phyloP scores from a whole-genome alignment of 53 echinoderm and acorn worm genomes.

The Paracentrotus lividus region DNA sequence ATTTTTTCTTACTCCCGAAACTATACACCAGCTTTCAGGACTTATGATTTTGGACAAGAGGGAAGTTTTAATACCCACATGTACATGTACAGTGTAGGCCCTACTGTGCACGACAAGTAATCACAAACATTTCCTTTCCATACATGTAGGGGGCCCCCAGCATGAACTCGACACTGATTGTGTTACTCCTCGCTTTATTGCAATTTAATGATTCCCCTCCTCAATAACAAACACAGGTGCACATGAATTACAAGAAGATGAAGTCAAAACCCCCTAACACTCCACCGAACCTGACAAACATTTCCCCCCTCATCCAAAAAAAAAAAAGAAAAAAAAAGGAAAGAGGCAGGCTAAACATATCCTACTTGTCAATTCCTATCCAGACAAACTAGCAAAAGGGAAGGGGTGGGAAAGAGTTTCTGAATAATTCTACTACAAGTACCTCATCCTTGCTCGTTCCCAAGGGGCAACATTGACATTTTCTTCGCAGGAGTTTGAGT shows the following conservation, averaged over 20 bases:
- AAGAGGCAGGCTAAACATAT: background rate
- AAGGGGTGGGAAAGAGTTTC: background rate
- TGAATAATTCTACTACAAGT: slow-evolving; percentile 4
- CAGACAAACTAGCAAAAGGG: background rate
- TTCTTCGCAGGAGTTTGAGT: slow-evolving; percentile 23
- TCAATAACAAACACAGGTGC: background rate
- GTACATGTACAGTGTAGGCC: too few species aligned
- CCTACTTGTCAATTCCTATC: background rate
- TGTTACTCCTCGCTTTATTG: background rate
- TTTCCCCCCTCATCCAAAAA: background rate
- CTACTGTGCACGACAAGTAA: too few species aligned
- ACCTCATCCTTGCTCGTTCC: slow-evolving; percentile 32
- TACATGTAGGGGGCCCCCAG: background rate
- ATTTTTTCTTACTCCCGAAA: too few species aligned
- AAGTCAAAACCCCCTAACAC: background rate
- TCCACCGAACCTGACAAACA: background rate
- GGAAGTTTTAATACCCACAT: too few species aligned
- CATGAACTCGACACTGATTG: background rate
- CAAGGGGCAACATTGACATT: slow-evolving; percentile 57
- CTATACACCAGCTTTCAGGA: too few species aligned
- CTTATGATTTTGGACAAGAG: too few species aligned
- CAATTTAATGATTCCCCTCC: background rate
- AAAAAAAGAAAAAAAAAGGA: background rate
- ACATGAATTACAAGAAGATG: background rate
- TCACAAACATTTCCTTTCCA: background rate